These are phyloP conservation scores for Oryzias javanicus DNA, from an alignment of 2,113 vertebrate genomes.

Conservation along the genomic window DNA sequence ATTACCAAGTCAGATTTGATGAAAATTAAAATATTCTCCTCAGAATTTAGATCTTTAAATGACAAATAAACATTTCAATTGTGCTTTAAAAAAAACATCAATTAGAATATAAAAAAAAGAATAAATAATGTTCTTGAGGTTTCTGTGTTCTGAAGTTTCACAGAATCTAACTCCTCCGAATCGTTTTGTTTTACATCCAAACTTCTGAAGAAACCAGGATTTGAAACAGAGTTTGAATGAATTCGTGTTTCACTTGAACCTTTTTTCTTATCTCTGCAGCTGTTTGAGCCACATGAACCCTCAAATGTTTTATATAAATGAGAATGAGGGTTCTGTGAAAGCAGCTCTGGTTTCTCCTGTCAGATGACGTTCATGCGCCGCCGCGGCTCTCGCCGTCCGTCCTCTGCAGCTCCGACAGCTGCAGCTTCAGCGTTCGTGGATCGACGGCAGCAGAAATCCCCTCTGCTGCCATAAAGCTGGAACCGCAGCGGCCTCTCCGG, in stretches of 20 bases:
- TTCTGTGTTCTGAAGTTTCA: too few relatives aligned
- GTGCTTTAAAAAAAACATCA: too few relatives aligned
- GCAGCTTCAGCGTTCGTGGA: slow-evolving; percentile 39
- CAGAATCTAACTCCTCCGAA: too few relatives aligned
- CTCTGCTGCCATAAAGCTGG: slow-evolving; percentile 35
- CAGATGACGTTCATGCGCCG: not conserved
- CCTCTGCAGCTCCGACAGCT: slow-evolving; percentile 47
- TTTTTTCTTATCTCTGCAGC: slow-evolving; percentile 44
- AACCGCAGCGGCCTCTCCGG: slow-evolving; percentile 38
- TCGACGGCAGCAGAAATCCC: slow-evolving; percentile 27
- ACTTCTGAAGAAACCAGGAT: not conserved
- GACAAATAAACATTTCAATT: too few relatives aligned
- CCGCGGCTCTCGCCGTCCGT: slow-evolving; percentile 5
- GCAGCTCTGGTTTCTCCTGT: slow-evolving; percentile 46
- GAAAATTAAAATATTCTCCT: too few relatives aligned
- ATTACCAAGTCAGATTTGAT: too few relatives aligned
- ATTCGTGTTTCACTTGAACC: slow-evolving; percentile 16
- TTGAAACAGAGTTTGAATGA: slow-evolving; percentile 2
- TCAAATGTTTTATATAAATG: slow-evolving; percentile 40
- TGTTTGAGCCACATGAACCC: slow-evolving; percentile 41
- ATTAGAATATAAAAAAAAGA: too few relatives aligned
- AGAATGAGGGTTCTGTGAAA: slow-evolving; percentile 20
- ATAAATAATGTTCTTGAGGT: too few relatives aligned
- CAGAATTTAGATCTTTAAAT: too few relatives aligned
- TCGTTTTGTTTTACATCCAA: too few relatives aligned